A percentile compares a stretch with the other conserved stretches of the same genome.
phyloP scores from a whole-genome alignment of 2,797 vertebrate species.

The Clamator glandarius region DNA sequence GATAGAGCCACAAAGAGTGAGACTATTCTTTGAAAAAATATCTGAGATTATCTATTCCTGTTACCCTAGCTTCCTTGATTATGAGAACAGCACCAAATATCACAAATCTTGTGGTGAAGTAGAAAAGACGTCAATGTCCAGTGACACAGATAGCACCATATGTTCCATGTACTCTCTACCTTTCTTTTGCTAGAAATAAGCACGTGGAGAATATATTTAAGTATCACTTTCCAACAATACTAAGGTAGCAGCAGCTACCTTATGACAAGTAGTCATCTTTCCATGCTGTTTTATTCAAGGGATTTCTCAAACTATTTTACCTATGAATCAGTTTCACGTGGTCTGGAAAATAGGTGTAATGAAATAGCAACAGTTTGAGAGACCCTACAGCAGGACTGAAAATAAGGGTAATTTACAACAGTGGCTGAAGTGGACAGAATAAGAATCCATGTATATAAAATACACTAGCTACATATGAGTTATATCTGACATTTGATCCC shows the following conservation, averaged over 20 bases:
- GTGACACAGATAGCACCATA: background rate
- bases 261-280: background rate
- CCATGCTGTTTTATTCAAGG: background rate
- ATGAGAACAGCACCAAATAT: background rate
- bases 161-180: accelerated
- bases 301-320: background rate
- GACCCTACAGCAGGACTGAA: background rate
- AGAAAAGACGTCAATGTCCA: background rate
- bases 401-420: background rate
- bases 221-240: background rate
- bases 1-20: background rate
- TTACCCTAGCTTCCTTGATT: background rate
- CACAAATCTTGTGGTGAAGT: background rate
- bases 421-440: background rate
- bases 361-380: background rate
- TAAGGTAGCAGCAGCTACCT: background rate
- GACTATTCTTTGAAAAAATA: background rate
- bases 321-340: background rate
- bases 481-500: background rate
- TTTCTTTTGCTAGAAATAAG: background rate
- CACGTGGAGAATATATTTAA: background rate
- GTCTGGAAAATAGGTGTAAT: background rate
- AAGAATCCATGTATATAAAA: background rate
- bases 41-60: background rate
- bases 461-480: background rate